phyloP scores from a whole-genome alignment of 2,113 vertebrate species.

The Thryonomys swinderianus region DNA sequence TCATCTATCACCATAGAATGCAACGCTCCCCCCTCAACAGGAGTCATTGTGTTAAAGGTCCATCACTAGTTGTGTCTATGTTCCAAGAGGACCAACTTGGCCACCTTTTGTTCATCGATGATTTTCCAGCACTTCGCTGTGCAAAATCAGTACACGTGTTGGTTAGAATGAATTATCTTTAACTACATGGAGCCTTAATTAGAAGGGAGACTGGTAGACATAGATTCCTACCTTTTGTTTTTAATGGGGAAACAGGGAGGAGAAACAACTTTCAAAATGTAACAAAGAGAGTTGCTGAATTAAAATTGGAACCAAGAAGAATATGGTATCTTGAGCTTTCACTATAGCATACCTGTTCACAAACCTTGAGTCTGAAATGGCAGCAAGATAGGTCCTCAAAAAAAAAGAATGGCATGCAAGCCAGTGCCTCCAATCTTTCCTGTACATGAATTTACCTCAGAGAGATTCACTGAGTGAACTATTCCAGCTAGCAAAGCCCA shows the following conservation, averaged over 20 bases:
- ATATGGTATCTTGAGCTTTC: not conserved
- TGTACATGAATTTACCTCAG: not conserved
- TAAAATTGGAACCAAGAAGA: slow-evolving; percentile 35
- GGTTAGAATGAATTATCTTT: not conserved
- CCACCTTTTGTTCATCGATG: not conserved
- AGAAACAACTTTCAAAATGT: slow-evolving; percentile 5
- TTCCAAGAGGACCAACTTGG: not conserved
- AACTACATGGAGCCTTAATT: not conserved
- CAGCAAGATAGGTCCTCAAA: not conserved
- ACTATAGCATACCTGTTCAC: not conserved
- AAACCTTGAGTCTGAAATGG: not conserved
- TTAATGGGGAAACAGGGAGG: not conserved
- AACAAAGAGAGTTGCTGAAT: slow-evolving; percentile 9
- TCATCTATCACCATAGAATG: not conserved
- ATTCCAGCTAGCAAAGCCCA: not conserved
- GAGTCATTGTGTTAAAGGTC: not conserved
- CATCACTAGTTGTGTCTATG: not conserved
- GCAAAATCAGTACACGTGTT: not conserved
- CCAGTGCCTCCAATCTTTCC: not conserved
- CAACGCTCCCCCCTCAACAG: not conserved
- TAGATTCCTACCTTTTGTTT: not conserved
- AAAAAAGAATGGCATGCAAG: not conserved
- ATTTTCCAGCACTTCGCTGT: not conserved
- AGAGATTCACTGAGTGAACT: not conserved
- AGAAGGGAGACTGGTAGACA: slow-evolving; percentile 4